Conservation (phyloP, 2,888 invertebrate species). For the Allophyes oxyacanthae region DNA sequence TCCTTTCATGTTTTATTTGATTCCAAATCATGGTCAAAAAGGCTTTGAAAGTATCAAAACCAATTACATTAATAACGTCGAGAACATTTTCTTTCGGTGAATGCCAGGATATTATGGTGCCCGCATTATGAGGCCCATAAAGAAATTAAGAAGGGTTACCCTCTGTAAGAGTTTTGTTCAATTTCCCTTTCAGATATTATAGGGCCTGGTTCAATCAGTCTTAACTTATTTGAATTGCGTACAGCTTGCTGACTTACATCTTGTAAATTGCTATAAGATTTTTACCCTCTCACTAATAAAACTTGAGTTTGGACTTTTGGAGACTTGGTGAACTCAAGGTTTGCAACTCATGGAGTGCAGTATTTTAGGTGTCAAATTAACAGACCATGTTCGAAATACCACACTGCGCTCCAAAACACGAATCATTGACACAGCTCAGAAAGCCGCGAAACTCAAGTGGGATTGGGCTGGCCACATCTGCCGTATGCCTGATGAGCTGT, state of each 20-base stretch:
- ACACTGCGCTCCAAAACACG: too few relatives aligned
- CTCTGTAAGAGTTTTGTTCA: conserved; percentile 34
- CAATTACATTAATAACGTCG: conserved; percentile 30
- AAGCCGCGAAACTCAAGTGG: too few relatives aligned
- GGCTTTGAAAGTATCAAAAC: conserved; percentile 4
- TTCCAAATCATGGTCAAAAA: conserved; percentile 13
- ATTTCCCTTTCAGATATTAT: conserved; percentile 29
- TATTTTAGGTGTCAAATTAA: too few relatives aligned
- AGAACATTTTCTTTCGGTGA: conserved; percentile 21
- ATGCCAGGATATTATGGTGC: conserved; percentile 4
- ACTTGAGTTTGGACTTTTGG: too few relatives aligned
- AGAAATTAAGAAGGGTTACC: conserved; percentile 25
- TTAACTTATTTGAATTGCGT: conserved; percentile 23
- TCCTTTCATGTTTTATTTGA: not conserved
- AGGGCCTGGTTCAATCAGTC: conserved; percentile 10
- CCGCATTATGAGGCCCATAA: conserved; percentile 17
- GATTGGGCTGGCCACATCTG: too few relatives aligned
- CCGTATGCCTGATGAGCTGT: too few relatives aligned
- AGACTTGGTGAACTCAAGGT: too few relatives aligned
- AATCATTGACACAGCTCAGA: too few relatives aligned
- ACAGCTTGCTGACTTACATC: not conserved
- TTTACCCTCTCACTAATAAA: too few relatives aligned
- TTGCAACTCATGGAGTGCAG: too few relatives aligned
- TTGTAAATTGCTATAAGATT: too few relatives aligned
- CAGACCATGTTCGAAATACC: too few relatives aligned